Percentiles rank a stretch among this genome's conserved stretches.
These are phyloP conservation scores for Orchesellides sinensis DNA, from an alignment of 2,888 invertebrate genomes.

Conservation along the genomic window DNA sequence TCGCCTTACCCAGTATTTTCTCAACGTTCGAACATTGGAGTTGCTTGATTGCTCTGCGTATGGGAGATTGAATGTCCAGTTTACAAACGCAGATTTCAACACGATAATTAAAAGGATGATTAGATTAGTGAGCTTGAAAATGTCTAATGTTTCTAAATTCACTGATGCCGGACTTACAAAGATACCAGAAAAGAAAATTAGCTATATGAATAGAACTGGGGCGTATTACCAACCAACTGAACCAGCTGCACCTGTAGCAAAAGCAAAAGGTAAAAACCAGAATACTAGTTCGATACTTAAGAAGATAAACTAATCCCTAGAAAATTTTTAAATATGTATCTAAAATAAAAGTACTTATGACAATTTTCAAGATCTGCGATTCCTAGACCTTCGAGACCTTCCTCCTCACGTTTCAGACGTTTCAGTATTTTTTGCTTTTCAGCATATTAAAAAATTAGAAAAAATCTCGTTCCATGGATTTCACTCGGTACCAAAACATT, in stretches of 20 bases:
- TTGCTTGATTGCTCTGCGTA: constrained; percentile 25
- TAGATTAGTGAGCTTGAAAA: constrained; percentile 39
- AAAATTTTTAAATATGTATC: too few relatives aligned
- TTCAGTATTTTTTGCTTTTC: constrained; percentile 43
- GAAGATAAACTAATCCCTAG: too few relatives aligned
- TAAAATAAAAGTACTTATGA: too few relatives aligned
- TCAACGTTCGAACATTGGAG: constrained; percentile 23
- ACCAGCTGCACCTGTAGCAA: neutral
- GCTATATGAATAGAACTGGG: constrained; percentile 15
- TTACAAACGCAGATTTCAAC: constrained; percentile 46
- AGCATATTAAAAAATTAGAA: constrained; percentile 30
- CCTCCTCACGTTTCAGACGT: constrained; percentile 11
- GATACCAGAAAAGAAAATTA: constrained; percentile 11
- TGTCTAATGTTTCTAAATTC: constrained; percentile 30
- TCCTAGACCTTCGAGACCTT: constrained; percentile 33
- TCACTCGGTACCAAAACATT: constrained; percentile 10
- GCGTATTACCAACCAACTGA: constrained; percentile 4
- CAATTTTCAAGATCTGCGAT: constrained; percentile 19
- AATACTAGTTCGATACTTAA: too few relatives aligned
- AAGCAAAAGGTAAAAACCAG: constrained; percentile 29
- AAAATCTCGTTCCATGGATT: constrained; percentile 47
- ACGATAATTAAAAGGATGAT: constrained; percentile 6
- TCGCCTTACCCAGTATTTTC: neutral
- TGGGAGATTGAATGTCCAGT: constrained; percentile 23
- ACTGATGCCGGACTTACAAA: constrained; percentile 27